Base-by-base conservation (phyloP, 2,888 invertebrate genomes). In the Corbicula japonica region DNA sequence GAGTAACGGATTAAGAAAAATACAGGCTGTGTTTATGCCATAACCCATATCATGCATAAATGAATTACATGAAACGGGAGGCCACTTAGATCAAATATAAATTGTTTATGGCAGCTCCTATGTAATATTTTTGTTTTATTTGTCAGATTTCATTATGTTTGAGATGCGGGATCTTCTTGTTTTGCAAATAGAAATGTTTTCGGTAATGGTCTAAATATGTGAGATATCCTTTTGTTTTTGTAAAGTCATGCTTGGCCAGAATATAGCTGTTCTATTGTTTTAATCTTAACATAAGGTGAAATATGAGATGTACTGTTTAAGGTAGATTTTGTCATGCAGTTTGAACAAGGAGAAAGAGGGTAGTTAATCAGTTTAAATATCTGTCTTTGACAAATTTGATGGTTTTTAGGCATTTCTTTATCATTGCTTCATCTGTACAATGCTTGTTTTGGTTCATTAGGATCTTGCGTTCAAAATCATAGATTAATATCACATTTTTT, bases 321-420 rank as follows among this genome's bases (percentile, higher is more conserved):
- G 41, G 38, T 54, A 41, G 50, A 74, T 50, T 58, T 74, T 41
- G 66, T 28, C 48, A 74, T 23, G 66, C 66, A 68, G 26, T 30
- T 34, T 61, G 38, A 66, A 60, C 44, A 52, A 4, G 32, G 32
- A 48, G 30, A 66, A 68, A 74, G 61, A 41, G 61, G 44, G 28
- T n/a, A 35, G 52, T 32, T 68, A 74, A 68, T 68, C 66, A 60
- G 38, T 38, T 21, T 26, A 50, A 28, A 44, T 50, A 74, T 74
- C 74, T 61, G 56, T 66, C 60, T 60, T 58, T 66, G 66, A 74
- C 74, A 74, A 74, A 74, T 74, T 74, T 74, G 74, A 38, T 74
- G 74, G 74, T 74, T 74, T 74, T 66, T 68, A 74, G 74, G 74
- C 74, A 74, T 74, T 74, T 74, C 32, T 23, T 61, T 74, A 74